Conservation (phyloP, 2,888 invertebrate genomes). For the Acleris emargana region DNA sequence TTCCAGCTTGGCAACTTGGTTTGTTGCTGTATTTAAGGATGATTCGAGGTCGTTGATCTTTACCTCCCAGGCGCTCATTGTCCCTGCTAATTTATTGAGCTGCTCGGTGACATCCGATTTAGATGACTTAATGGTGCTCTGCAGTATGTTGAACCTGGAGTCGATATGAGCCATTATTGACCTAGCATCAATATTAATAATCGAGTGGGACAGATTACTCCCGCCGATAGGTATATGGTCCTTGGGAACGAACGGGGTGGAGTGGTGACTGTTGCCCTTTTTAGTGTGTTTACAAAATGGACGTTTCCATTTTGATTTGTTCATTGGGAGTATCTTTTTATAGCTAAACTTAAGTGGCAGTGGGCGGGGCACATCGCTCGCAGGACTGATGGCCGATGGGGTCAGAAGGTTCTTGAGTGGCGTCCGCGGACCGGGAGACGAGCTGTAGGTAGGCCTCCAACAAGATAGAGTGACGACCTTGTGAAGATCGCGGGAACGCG, state of each 20-base stretch:
- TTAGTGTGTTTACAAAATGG: neutral
- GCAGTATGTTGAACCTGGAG: neutral
- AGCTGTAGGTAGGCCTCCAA: too few relatives aligned
- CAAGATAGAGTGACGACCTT: too few relatives aligned
- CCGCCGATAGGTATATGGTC: neutral
- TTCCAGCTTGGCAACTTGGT: neutral
- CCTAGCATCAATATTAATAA: neutral
- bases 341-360: too few relatives aligned
- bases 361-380: too few relatives aligned
- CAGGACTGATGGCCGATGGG: too few relatives aligned
- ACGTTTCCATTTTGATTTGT: neutral
- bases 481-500: too few relatives aligned
- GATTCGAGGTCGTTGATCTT: conserved; percentile 3
- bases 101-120: conserved; percentile 1
- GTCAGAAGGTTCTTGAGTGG: too few relatives aligned
- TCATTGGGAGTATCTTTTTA: neutral
- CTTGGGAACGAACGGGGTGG: too few relatives aligned
- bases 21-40: neutral
- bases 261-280: too few relatives aligned
- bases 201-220: neutral
- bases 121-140: neutral
- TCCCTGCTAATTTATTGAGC: neutral
- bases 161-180: neutral
- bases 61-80: conserved; percentile 1
- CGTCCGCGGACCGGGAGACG: too few relatives aligned